Evolutionary conservation across 2,888 invertebrate species (phyloP), one percentile per base, ranked within the genome.

Genomic region (Ormyrus rosae): DNA sequence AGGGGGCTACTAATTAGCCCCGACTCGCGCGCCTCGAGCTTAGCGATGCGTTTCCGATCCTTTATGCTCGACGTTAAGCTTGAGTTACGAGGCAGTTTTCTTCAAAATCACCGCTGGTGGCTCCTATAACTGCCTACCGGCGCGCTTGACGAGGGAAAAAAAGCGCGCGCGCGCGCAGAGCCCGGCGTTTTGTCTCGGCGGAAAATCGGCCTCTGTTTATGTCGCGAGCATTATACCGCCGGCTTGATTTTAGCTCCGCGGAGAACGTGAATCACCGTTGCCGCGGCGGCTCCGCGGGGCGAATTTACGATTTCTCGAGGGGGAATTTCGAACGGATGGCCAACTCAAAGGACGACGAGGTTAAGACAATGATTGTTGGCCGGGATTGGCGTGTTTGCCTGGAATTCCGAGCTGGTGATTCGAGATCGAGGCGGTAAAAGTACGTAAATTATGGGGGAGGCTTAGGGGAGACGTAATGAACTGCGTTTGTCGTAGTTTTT

Each of bases 11-110:
- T 81, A 81, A 81, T 77, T 77, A 77, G 68, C 34, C 67, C 11
- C 19, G n/a, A 50, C 55, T 48, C 58, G 60, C 11, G 48, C 48
- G 46, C n/a, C 50, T 8, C 9, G 5, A 48, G 71, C 56, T 34
- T 61, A 48, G 8, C 69, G 72, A 72, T 55, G 81, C 72, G 50
- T 67, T 60, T 68, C 61, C 73, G 75, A 82, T 82, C 78, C 78
- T 82, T 82, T 78, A 81, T 69, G 80, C 68, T 53, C 70, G 75
- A 78, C 51, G 68, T 80, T 78, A 82, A 80, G 55, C 67, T 68
- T 78, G 81, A 82, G 65, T 81, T 82, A 82, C 75, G 82, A 82
- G 82, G 78, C 78, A 78, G 69, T 77, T 77, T 88, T 89, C 90
- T 80, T 70, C 45, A 71, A 79, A 81, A 81, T 81, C 75, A 45